Percentiles rank a stretch among this genome's conserved stretches.
Evolutionary conservation across 2,888 invertebrate genomes (phyloP).

Genomic region (Ophioninae sp.): DNA sequence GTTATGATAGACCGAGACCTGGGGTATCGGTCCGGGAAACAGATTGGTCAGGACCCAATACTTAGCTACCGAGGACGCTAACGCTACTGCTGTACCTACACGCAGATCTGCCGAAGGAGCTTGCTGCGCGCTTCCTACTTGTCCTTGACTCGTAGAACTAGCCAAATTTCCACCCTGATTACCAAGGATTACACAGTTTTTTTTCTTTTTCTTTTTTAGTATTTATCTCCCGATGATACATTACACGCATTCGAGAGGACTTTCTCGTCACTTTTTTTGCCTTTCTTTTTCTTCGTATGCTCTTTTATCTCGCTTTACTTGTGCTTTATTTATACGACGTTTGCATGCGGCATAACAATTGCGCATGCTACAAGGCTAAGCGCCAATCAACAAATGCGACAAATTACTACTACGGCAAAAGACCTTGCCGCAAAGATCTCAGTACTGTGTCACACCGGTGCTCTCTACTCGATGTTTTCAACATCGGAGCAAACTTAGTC

Average conservation of each 20-base stretch:
- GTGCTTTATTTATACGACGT: constrained; percentile 76
- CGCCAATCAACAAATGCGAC: constrained; percentile 75
- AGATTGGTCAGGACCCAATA: constrained; percentile 93
- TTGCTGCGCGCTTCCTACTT: constrained; percentile 76
- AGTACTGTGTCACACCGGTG: not conserved
- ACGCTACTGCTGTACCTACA: constrained; percentile 84
- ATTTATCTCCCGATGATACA: constrained; percentile 79
- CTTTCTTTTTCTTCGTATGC: constrained; percentile 62
- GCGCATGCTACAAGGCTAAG: constrained; percentile 73
- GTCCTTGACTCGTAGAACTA: constrained; percentile 77
- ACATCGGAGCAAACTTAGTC: not conserved
- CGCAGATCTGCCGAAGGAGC: constrained; percentile 78
- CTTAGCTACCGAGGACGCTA: constrained; percentile 88
- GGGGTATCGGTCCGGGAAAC: constrained; percentile 89
- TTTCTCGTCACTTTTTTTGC: constrained; percentile 1
- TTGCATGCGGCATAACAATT: constrained; percentile 75
- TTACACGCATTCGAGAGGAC: constrained; percentile 76
- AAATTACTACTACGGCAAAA: constrained; percentile 10
- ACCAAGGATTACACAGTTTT: constrained; percentile 75
- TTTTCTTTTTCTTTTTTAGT: constrained; percentile 74
- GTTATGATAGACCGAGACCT: constrained; percentile 87
- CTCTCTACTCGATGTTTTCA: not conserved
- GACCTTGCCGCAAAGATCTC: not conserved
- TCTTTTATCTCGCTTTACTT: constrained; percentile 4
- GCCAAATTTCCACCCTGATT: constrained; percentile 76